These are phyloP conservation scores for Salvelinus alpinus DNA, from an alignment of 2,113 vertebrate genomes.

Conservation along the genomic window DNA sequence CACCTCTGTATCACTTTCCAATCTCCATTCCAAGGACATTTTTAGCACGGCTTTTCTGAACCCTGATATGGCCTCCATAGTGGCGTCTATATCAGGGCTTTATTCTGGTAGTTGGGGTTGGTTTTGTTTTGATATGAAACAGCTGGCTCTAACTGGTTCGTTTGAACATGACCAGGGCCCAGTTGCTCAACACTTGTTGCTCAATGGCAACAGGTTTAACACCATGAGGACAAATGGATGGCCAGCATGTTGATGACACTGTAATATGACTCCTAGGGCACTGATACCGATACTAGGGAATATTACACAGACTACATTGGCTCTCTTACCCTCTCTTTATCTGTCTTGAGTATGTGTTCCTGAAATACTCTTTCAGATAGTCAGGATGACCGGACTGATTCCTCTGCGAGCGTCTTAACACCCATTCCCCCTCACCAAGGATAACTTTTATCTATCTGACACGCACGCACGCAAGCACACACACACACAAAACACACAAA, in stretches of 20 bases:
- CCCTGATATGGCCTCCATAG: not conserved
- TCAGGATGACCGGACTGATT: not conserved
- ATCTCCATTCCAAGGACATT: not conserved
- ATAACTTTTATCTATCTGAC: not conserved
- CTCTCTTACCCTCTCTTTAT: not conserved
- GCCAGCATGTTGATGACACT: not conserved
- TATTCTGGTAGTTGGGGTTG: not conserved
- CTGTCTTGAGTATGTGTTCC: not conserved
- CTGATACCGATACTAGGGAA: not conserved
- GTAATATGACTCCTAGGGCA: not conserved
- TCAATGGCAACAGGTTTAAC: slow-evolving; percentile 15
- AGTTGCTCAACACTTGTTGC: slow-evolving; percentile 12
- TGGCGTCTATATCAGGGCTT: no score
- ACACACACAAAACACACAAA: not conserved
- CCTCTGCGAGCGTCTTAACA: no score
- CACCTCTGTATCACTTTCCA: not conserved
- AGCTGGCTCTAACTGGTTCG: not conserved
- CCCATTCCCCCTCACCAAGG: not conserved
- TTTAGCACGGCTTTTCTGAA: not conserved
- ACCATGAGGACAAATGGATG: not conserved
- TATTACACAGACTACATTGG: no score
- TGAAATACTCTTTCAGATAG: not conserved
- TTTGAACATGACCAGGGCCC: slow-evolving; percentile 13
- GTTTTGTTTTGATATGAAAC: slow-evolving; percentile 19
- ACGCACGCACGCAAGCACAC: no score